phyloP scores from a whole-genome alignment of 2,113 vertebrate genomes.

The Sminthopsis crassicaudata region DNA sequence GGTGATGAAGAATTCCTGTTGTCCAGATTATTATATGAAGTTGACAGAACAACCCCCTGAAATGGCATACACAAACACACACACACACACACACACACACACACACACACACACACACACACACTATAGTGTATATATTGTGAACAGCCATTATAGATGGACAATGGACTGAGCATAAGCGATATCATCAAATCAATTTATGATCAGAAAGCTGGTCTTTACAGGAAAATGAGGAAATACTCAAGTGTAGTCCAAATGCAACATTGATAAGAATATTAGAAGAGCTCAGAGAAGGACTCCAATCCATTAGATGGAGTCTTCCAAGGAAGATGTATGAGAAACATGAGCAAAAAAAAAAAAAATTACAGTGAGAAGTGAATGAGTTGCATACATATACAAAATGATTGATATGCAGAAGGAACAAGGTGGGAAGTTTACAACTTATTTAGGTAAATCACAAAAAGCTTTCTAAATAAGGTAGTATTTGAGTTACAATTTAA shows the following conservation, averaged over 20 bases:
- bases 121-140: background rate
- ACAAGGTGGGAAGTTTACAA: background rate
- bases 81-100: no score
- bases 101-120: no score
- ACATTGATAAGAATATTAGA: background rate
- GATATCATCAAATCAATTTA: background rate
- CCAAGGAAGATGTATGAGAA: background rate
- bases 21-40: background rate
- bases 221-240: background rate
- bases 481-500: background rate
- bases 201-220: background rate
- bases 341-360: background rate
- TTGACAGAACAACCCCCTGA: background rate
- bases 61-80: background rate
- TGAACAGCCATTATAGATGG: background rate
- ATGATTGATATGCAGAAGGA: background rate
- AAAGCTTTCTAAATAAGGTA: background rate
- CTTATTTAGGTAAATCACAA: background rate
- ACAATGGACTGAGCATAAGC: background rate
- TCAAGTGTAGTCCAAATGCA: background rate
- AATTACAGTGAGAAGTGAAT: background rate
- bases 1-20: background rate
- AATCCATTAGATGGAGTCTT: background rate
- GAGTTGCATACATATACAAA: background rate
- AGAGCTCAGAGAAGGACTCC: background rate